A percentile compares a stretch with the other conserved stretches of the same genome.
Conservation (phyloP, 1,140 invertebrate genomes). For the Anoplophora glabripennis region DNA sequence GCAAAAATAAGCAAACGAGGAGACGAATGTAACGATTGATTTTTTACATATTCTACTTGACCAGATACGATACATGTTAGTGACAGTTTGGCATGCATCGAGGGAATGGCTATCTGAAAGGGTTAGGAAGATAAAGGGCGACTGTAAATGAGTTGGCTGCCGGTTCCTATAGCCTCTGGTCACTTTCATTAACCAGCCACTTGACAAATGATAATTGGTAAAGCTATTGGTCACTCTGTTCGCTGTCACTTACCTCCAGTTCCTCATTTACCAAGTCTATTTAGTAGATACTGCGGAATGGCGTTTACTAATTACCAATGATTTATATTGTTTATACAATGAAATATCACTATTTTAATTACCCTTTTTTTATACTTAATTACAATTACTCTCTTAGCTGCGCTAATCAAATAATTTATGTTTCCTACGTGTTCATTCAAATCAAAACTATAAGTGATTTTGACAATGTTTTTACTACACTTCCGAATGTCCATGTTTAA, state of each 20-base stretch:
- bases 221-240: conserved; percentile 47
- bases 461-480: no score
- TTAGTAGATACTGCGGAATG: conserved; percentile 33
- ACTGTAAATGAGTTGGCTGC: conserved; percentile 43
- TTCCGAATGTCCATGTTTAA: no score
- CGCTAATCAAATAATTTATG: no score
- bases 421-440: no score
- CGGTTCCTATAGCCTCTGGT: conserved; percentile 42
- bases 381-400: not conserved
- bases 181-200: conserved; percentile 49
- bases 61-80: conserved; percentile 39
- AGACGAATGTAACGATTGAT: no score
- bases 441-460: no score
- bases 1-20: no score
- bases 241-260: conserved; percentile 43
- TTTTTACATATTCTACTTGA: not conserved
- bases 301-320: conserved; percentile 36
- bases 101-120: conserved; percentile 37
- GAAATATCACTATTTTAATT: conserved; percentile 32
- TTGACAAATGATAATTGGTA: conserved; percentile 51
- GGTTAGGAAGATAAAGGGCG: conserved; percentile 46
- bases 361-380: conserved; percentile 9
- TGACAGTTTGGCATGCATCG: conserved; percentile 44
- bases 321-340: conserved; percentile 37
- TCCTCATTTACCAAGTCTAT: conserved; percentile 41